Evolutionary conservation across 2,113 vertebrate species (phyloP), one percentile per base, ranked within the genome.

Genomic region (human (Homo sapiens)): DNA sequence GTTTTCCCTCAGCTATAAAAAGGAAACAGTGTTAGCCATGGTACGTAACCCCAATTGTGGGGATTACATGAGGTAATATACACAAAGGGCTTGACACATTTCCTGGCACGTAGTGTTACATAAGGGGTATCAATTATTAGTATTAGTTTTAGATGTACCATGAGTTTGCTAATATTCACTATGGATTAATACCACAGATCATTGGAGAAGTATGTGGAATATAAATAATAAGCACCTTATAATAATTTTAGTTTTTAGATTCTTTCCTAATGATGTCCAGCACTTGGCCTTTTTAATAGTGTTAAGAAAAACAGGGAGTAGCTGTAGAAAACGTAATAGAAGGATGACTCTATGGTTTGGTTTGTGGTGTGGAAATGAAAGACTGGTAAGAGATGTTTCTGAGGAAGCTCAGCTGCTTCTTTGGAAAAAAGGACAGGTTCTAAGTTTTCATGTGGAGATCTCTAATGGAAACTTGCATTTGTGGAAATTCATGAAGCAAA

Each of bases 171-270:
- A 35, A 55, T 45, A 64, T 45, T 76, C 80, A 59, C 25, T 43
- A 55, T 50, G 11, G 5, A 5, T 57, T 82, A 88, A 89, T 55
- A 89, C 2, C 48, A 89, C 61, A 90, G 57, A 45, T 87, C 27
- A 57, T 59, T 82, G 32, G 12, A 68, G 68, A 89, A 84, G 12
- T 48, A 79, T 68, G 55, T 88, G 6, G 3, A 30, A 64, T 68
- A 38, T 17, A 94, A 96, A 88, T 82, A 87, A 80, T 30, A 94
- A 94, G 23, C 12, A 83, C 5, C 40, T 78, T 35, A 73, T 43
- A 93, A 87, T 90, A 90, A 78, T 90, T 87, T 90, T 43, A 73
- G 38, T 87, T 94, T 78, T 70, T 52, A 93, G 50, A 80, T 87
- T 92, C 45, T 82, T 93, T 89, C 25, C 75, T 86, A 59, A 50